Base-by-base conservation (phyloP, 1,140 invertebrate species). In the Samia ricini region DNA sequence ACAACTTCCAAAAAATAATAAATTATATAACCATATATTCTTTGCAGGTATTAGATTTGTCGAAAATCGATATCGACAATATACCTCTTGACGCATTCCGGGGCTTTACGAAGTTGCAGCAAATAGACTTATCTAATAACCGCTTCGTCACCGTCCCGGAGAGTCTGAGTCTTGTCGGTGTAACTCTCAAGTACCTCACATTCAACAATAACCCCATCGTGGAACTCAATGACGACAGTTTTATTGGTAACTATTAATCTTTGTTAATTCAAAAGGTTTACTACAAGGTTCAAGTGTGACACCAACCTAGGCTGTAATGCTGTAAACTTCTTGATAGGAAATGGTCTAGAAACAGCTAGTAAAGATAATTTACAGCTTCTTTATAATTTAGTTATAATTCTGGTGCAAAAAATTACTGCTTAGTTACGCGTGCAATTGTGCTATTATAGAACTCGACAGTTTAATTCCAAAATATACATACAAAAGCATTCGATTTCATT, bases 71-170 rank as follows among this genome's bases (percentile, higher is more conserved):
- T 2, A 78, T 94, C 55, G 88, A 91, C 49, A 81, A 79, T 48
- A 72, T 93, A 63, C 91, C 93, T 0, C 60, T 75, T 33, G 88
- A 87, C 36, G 85, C 84, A 26, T 91, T 92, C 26, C 84, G 74
- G 66, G 84, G 85, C 8, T 72, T 92, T 15, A 71, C 72, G 18
- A 87, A 88, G 21, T 71, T 94, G 18, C 81, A 88, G 18, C 79
- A 90, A 29, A 73, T 94, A 21, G 91, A 93, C 73, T 68, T 94
- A 15, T 91, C 93, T 2, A 88, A 91, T 24, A 94, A 94, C 74
- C 75, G 82, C 52, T 91, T 94, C 36, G 79, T 85, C 10, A 90
- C 85, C 6, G 89, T 94, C 2, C 93, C 94, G 0, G 77, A 91
- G 26, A 89, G 87, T 65, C 69, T 94, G 10, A 86, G 80, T 21